Base-by-base conservation (phyloP, 2,797 vertebrate genomes). In the Onychomys leucogaster region DNA sequence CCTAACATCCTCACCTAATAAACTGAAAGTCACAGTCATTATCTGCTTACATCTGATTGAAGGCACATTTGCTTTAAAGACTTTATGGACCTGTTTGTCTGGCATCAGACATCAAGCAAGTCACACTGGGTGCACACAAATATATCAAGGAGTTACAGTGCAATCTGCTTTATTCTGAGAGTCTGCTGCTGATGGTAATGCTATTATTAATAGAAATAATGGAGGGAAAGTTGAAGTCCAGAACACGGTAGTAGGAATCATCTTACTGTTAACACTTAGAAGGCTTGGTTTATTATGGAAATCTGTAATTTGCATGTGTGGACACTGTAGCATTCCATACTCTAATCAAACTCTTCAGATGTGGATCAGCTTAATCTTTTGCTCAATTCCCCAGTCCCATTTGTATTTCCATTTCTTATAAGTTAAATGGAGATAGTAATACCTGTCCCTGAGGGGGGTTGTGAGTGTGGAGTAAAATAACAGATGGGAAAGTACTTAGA, bases 241-340 rank as follows among this genome's bases (percentile, higher is more conserved):
- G 25, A 71, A 75, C 43, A 76, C 37, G 13, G 10, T 59, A 21
- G 1, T 86, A 3, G 10, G 2, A 65, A 76, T 41, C 23, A 1
- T 67, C 32, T 91, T 75, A 10, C 63, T 81, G 32, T 37, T 59
- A 91, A 84, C 78, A 55, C 4, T 85, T 89, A 57, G 52, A 63
- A 77, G 82, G 90, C 41, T 16, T 34, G 5, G 4, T 32, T 90
- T 57, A 97, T 90, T 96, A 96, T 98, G 98, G 97, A 96, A 97
- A 98, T 97, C 37, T 98, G 94, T 97, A 98, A 29, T 76, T 11
- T 34, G n/a, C 23, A 23, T 80, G 32, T 77, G 17, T 86, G 94
- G 96, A 98, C 95, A 94, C 95, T 94, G 94, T 95, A 97, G 97
- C 92, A 98, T 52, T 97, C 67, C 67, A 95, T 75, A 91, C 91